phyloP scores from a whole-genome alignment of 2,113 vertebrate species.

The Chionodraco myersi region DNA sequence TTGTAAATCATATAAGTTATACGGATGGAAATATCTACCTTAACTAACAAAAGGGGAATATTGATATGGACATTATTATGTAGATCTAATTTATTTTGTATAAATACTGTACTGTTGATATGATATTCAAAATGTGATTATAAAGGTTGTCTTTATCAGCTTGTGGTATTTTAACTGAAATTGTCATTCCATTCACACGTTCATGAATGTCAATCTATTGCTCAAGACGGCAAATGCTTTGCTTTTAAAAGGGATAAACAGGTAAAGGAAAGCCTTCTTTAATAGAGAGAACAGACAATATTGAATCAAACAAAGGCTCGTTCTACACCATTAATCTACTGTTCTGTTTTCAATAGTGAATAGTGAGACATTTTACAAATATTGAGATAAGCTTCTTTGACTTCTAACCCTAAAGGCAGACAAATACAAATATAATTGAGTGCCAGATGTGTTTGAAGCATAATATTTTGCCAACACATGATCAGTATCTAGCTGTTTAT shows the following conservation, averaged over 20 bases:
- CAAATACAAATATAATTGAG: not conserved
- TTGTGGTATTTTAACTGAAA: not conserved
- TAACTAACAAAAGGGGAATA: not conserved
- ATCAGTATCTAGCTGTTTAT: not conserved
- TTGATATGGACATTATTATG: not conserved
- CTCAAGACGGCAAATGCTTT: not conserved
- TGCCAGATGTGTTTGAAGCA: not conserved
- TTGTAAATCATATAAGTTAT: not conserved
- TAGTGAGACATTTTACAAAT: not conserved
- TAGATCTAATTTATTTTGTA: constrained; percentile 25
- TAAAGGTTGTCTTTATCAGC: not conserved
- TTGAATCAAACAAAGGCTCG: not conserved
- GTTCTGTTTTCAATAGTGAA: not conserved
- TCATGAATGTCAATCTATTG: constrained; percentile 2
- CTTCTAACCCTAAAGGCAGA: no score
- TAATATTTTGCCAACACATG: not conserved
- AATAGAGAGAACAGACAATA: not conserved
- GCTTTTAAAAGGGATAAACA: not conserved
- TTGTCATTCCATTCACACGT: not conserved
- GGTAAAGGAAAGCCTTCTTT: not conserved
- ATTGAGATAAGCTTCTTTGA: not conserved
- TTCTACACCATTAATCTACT: not conserved
- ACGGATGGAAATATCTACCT: not conserved
- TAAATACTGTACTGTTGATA: constrained; percentile 31
- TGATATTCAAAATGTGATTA: not conserved